Evolutionary conservation across 2,113 vertebrate genomes (phyloP).

Genomic region (Catharus bicknelli): DNA sequence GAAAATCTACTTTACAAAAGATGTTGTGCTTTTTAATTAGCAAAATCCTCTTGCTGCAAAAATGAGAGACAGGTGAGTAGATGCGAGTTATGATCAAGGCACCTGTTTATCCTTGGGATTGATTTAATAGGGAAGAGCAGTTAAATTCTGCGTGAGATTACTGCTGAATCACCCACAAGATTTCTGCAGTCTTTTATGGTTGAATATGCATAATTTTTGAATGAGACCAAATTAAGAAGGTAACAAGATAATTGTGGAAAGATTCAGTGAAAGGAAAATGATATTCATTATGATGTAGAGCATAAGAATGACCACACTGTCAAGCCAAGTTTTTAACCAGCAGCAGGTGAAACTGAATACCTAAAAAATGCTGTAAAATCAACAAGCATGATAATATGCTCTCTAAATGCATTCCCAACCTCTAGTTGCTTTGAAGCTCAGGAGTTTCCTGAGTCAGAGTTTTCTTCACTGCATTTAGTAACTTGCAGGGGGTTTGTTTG

Average conservation of each 20-base stretch:
- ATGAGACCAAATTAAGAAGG: not conserved
- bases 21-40: not conserved
- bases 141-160: not conserved
- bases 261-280: not conserved
- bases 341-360: not conserved
- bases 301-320: not conserved
- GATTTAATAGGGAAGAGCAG: not conserved
- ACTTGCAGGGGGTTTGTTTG: not conserved
- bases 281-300: not conserved
- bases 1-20: not conserved
- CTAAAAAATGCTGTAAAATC: not conserved
- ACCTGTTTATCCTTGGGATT: not conserved
- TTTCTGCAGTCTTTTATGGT: not conserved
- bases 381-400: not conserved
- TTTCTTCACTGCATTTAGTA: not conserved
- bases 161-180: not conserved
- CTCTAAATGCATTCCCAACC: not conserved
- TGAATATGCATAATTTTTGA: not conserved
- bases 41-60: not conserved
- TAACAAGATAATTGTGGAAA: not conserved
- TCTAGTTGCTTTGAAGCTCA: not conserved
- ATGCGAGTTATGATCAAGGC: not conserved
- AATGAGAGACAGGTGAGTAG: not conserved
- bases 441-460: not conserved
- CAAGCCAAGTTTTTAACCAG: not conserved